Percentiles rank a stretch among this genome's conserved stretches.
Evolutionary conservation across 2,888 invertebrate species (phyloP).

Genomic region (Cyclophora albipunctata): DNA sequence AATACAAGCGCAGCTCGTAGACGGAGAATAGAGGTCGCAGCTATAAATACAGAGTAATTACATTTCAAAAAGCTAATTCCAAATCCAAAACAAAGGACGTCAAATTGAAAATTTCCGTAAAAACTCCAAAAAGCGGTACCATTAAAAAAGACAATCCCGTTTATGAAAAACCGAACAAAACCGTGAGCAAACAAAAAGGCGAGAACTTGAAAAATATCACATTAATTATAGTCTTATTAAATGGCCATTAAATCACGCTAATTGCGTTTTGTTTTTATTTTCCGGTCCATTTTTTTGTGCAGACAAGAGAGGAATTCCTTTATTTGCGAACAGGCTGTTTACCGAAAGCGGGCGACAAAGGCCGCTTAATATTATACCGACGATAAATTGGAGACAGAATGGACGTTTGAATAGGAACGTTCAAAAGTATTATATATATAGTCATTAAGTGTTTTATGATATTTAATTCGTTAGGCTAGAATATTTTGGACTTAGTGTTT

Average conservation of each 20-base stretch:
- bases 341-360: constrained; percentile 65
- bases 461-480: too few relatives aligned
- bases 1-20: too few relatives aligned
- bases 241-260: constrained; percentile 72
- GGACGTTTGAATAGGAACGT: constrained; percentile 9
- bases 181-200: constrained; percentile 23
- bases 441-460: too few relatives aligned
- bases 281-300: constrained; percentile 50
- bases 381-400: constrained; percentile 47
- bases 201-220: constrained; percentile 50
- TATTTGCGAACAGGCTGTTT: constrained; percentile 70
- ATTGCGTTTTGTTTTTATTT: constrained; percentile 72
- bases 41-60: too few relatives aligned
- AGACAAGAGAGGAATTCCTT: constrained; percentile 67
- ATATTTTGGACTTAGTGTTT: too few relatives aligned
- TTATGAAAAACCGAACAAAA: constrained; percentile 22
- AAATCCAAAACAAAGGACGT: too few relatives aligned
- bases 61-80: too few relatives aligned
- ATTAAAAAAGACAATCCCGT: constrained; percentile 18
- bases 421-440: too few relatives aligned
- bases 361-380: constrained; percentile 63
- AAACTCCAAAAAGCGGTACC: constrained; percentile 12
- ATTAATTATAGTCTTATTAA: constrained; percentile 69
- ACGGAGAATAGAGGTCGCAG: too few relatives aligned
- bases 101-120: too few relatives aligned